A percentile compares a stretch with the other conserved stretches of the same genome.
phyloP scores from a whole-genome alignment of 1,140 invertebrate genomes.

The Drosophila prosaltans region DNA sequence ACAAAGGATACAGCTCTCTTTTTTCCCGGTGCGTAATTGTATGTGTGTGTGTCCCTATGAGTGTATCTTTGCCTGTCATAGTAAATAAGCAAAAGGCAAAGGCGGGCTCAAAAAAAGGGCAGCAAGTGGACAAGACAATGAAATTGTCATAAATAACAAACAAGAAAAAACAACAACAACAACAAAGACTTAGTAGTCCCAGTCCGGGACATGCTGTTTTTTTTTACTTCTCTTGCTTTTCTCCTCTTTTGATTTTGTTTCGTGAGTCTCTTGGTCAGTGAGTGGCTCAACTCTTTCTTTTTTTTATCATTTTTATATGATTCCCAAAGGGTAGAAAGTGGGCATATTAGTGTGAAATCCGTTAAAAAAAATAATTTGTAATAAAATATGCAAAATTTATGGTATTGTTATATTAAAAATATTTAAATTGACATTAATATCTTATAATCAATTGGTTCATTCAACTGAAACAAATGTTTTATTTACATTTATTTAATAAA shows the following conservation, averaged over 20 bases:
- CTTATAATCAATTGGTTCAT: too few relatives aligned
- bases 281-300: slow-evolving; percentile 61
- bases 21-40: slow-evolving; percentile 26
- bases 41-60: slow-evolving; percentile 12
- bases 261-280: slow-evolving; percentile 65
- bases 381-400: too few relatives aligned
- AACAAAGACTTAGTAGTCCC: slow-evolving; percentile 57
- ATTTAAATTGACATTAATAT: background rate
- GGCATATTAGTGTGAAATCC: slow-evolving; percentile 60
- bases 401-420: too few relatives aligned
- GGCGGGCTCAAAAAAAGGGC: slow-evolving; percentile 68
- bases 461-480: too few relatives aligned
- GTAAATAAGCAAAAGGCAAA: slow-evolving; percentile 74
- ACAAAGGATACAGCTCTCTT: slow-evolving; percentile 57
- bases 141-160: slow-evolving; percentile 80
- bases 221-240: slow-evolving; percentile 13
- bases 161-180: slow-evolving; percentile 50
- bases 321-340: slow-evolving; percentile 60
- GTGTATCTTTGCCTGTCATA: slow-evolving; percentile 30
- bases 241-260: slow-evolving; percentile 10
- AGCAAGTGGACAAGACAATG: slow-evolving; percentile 78
- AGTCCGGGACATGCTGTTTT: slow-evolving; percentile 46
- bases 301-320: slow-evolving; percentile 66
- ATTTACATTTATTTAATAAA: too few relatives aligned
- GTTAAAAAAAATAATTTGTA: background rate